Evolutionary conservation across 35 echinoderm and acorn worm genomes (phyloP).

Genomic region (Diadema setosum): DNA sequence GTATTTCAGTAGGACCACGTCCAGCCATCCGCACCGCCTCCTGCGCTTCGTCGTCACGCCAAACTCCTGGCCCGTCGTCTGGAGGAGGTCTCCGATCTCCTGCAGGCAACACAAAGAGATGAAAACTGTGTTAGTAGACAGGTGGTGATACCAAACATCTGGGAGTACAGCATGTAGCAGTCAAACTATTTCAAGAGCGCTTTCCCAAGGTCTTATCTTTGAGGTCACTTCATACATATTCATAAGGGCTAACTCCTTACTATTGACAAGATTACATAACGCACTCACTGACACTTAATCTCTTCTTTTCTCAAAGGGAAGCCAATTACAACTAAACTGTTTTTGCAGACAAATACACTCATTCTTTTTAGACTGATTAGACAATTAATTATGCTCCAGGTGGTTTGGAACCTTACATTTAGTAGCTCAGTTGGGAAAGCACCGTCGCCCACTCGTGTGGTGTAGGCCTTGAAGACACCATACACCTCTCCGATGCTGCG

Average conservation of each 20-base stretch:
- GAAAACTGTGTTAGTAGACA: not conserved
- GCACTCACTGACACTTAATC: too few relatives aligned
- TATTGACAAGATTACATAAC: too few relatives aligned
- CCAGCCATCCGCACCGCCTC: slow-evolving; percentile 93
- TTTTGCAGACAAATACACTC: not conserved
- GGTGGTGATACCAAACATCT: too few relatives aligned
- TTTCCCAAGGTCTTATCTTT: too few relatives aligned
- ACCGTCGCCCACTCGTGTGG: slow-evolving; percentile 93
- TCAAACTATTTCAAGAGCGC: too few relatives aligned
- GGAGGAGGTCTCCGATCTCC: slow-evolving; percentile 68
- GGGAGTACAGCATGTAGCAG: too few relatives aligned
- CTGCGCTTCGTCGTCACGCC: slow-evolving; percentile 87
- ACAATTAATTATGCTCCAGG: not conserved
- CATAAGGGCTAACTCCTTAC: too few relatives aligned
- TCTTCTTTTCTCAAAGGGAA: too few relatives aligned
- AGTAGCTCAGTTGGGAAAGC: slow-evolving; percentile 84
- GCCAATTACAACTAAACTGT: too few relatives aligned
- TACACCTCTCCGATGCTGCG: slow-evolving; percentile 79
- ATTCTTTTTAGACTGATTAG: not conserved
- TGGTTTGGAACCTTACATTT: slow-evolving; percentile 92
- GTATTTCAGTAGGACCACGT: slow-evolving; percentile 77
- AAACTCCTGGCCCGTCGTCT: slow-evolving; percentile 84
- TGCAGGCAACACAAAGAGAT: not conserved
- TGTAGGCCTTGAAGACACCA: slow-evolving; percentile 94
- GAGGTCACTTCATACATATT: too few relatives aligned